These are phyloP conservation scores for Turnix velox DNA, from an alignment of 2,113 vertebrate genomes.

Conservation along the genomic window DNA sequence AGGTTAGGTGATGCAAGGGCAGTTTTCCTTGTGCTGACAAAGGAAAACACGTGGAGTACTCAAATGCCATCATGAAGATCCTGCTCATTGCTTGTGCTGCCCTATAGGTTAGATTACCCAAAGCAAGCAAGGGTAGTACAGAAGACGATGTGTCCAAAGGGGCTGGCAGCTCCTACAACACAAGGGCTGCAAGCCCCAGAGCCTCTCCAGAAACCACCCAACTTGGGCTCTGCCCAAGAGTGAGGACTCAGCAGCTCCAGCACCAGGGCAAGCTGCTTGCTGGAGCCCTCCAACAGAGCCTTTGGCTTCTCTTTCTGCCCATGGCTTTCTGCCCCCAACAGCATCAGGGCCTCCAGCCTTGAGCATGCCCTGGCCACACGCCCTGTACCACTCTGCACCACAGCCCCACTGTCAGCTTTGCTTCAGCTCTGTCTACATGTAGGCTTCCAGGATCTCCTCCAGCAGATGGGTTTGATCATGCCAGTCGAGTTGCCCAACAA, in stretches of 20 bases:
- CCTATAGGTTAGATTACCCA: not conserved
- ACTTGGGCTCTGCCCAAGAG: rapidly evolving
- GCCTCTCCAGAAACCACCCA: not conserved
- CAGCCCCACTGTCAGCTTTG: not conserved
- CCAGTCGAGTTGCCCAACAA: not conserved
- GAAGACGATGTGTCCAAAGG: not conserved
- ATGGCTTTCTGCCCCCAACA: not conserved
- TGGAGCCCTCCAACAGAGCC: not conserved
- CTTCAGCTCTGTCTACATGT: not conserved
- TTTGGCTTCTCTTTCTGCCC: not conserved
- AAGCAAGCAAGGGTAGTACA: not conserved
- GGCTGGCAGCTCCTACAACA: not conserved
- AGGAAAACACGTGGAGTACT: not conserved
- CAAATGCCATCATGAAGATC: rapidly evolving
- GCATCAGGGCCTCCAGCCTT: not conserved
- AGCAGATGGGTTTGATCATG: not conserved
- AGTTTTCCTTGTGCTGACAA: not conserved
- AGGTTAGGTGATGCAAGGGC: not conserved
- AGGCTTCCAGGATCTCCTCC: not conserved
- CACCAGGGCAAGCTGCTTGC: not conserved
- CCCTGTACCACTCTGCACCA: not conserved
- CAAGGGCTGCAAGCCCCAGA: rapidly evolving
- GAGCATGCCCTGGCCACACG: rapidly evolving
- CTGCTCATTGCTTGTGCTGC: rapidly evolving
- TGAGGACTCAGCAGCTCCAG: not conserved